Percentiles rank a stretch among this genome's conserved stretches.
Evolutionary conservation across 1,140 invertebrate genomes (phyloP).

Genomic region (Glomeris maerens): DNA sequence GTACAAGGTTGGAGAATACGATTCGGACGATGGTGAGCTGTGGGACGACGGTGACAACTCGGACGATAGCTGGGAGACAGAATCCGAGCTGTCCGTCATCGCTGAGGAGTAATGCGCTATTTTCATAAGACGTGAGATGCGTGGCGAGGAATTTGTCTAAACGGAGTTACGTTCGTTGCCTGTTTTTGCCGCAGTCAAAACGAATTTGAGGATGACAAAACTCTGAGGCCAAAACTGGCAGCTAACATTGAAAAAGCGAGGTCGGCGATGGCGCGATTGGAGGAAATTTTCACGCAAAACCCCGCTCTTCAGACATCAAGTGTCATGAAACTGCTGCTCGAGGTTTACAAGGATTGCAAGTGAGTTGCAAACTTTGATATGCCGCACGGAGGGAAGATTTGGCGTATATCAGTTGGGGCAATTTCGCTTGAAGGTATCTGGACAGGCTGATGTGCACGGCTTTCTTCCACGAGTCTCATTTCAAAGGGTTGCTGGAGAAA

Average conservation of each 20-base stretch:
- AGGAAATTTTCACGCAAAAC: slow-evolving; percentile 58
- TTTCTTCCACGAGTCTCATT: slow-evolving; percentile 67
- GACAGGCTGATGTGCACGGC: slow-evolving; percentile 68
- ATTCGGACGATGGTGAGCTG: slow-evolving; percentile 58
- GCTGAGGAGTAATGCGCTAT: slow-evolving; percentile 4
- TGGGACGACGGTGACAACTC: slow-evolving; percentile 39
- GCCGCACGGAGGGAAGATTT: background rate
- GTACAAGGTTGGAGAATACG: slow-evolving; percentile 58
- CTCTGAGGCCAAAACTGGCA: slow-evolving; percentile 48
- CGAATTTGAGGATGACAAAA: slow-evolving; percentile 25
- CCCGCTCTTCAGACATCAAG: slow-evolving; percentile 53
- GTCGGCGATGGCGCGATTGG: slow-evolving; percentile 52
- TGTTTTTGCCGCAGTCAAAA: background rate
- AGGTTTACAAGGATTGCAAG: slow-evolving; percentile 72
- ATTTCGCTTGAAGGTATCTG: slow-evolving; percentile 39
- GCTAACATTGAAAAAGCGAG: slow-evolving; percentile 57
- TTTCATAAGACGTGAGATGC: background rate
- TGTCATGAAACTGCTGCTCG: slow-evolving; percentile 59
- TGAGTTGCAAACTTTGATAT: slow-evolving; percentile 16
- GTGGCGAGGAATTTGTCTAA: too few relatives aligned
- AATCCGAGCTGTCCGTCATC: slow-evolving; percentile 25
- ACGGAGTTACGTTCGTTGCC: background rate
- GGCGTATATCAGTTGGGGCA: background rate
- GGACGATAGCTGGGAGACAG: slow-evolving; percentile 46
- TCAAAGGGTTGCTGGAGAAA: slow-evolving; percentile 46